Conservation (phyloP, 2,113 vertebrate genomes). For the Cromileptes altivelis region DNA sequence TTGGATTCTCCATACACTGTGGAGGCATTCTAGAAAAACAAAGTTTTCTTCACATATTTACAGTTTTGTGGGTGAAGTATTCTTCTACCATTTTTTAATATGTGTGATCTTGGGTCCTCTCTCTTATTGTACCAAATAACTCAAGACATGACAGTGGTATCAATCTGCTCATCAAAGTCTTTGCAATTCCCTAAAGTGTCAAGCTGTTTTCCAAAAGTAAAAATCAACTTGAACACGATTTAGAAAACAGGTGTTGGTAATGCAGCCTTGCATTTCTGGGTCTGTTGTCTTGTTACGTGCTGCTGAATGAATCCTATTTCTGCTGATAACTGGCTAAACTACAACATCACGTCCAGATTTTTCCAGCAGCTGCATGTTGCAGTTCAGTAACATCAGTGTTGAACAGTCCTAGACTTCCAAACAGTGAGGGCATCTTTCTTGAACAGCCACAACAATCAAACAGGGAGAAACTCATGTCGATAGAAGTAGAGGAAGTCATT, state of each 20-base stretch:
- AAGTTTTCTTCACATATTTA: no score
- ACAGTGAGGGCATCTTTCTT: constrained; percentile 4
- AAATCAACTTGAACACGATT: constrained; percentile 16
- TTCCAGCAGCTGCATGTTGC: constrained; percentile 6
- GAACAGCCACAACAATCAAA: background rate
- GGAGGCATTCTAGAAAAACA: no score
- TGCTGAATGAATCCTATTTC: constrained; percentile 16
- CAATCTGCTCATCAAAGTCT: background rate
- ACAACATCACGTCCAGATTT: constrained; percentile 1
- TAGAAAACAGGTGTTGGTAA: constrained; percentile 8
- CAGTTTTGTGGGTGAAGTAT: no score
- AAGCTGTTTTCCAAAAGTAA: background rate
- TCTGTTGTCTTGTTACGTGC: constrained; percentile 10
- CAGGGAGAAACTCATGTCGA: background rate
- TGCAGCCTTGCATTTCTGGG: background rate
- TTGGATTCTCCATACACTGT: no score
- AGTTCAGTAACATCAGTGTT: constrained; percentile 9
- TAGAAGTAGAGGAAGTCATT: background rate
- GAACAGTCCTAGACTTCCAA: background rate
- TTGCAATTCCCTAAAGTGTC: constrained; percentile 13
- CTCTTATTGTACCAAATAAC: background rate
- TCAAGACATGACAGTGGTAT: background rate
- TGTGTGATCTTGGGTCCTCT: background rate
- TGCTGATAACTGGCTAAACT: background rate
- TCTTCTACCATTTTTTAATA: background rate